Conservation (phyloP, 2,888 invertebrate species). For the Psylliodes chrysocephalus region DNA sequence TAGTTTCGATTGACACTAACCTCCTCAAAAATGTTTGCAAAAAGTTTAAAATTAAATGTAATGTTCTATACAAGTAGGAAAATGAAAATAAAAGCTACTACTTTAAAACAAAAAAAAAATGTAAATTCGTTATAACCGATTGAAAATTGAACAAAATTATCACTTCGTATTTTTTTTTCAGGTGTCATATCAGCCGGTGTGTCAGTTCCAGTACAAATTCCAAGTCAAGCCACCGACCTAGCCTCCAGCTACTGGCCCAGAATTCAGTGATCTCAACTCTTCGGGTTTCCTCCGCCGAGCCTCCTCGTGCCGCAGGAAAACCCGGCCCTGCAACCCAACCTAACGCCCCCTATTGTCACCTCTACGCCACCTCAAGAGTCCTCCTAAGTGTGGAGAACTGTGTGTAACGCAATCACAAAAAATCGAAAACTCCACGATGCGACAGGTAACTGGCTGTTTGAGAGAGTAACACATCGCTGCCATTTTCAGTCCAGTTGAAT, state of each 20-base stretch:
- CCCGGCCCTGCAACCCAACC: conserved; percentile 70
- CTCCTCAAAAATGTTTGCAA: too few relatives aligned
- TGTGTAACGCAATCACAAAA: conserved; percentile 1
- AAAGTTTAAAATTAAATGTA: too few relatives aligned
- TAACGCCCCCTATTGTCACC: conserved; percentile 63
- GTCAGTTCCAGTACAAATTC: conserved; percentile 92
- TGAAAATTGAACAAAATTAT: too few relatives aligned
- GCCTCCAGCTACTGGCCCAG: conserved; percentile 87
- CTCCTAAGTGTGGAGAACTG: conserved; percentile 42
- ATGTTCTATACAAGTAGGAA: too few relatives aligned
- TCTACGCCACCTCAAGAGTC: conserved; percentile 58
- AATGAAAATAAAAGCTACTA: too few relatives aligned
- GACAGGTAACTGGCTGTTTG: conserved; percentile 24
- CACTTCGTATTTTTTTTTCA: conserved; percentile 63
- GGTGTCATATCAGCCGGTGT: conserved; percentile 94
- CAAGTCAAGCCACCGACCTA: conserved; percentile 81
- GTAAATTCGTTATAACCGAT: too few relatives aligned
- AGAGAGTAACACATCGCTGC: conserved; percentile 3
- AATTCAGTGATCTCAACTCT: conserved; percentile 93
- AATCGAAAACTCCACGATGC: neutral
- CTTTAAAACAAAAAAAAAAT: too few relatives aligned
- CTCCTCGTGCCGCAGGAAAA: conserved; percentile 74
- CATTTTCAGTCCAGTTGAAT: conserved; percentile 4
- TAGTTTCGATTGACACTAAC: too few relatives aligned
- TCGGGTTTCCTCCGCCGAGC: conserved; percentile 84